Conservation (phyloP, 2,113 vertebrate species). For the Pholis gunnellus region DNA sequence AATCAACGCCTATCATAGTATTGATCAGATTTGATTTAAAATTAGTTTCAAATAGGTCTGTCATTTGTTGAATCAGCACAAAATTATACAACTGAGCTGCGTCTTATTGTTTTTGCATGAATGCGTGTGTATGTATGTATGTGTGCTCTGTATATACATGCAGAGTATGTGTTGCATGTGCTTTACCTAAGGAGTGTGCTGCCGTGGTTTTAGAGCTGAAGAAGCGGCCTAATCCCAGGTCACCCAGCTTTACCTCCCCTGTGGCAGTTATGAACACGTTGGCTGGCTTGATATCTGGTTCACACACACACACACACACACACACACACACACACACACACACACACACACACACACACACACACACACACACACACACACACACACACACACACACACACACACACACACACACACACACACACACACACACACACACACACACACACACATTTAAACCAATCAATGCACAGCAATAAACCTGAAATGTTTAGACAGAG, state of each 20-base stretch:
- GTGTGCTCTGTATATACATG: background rate
- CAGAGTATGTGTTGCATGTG: background rate
- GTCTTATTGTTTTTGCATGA: background rate
- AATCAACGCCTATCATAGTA: background rate
- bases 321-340: background rate
- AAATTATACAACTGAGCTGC: background rate
- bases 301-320: conserved; percentile 24
- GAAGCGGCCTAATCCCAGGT: conserved; percentile 94
- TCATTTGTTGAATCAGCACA: background rate
- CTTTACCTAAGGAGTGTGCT: conserved; percentile 94
- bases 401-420: conserved; percentile 13
- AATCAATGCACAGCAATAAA: too few species aligned
- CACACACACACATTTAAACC: too few species aligned
- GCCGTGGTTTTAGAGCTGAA: conserved; percentile 97
- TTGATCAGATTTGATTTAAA: background rate
- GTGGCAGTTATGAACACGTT: conserved; percentile 98
- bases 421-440: conserved; percentile 4
- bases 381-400: too few species aligned
- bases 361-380: too few species aligned
- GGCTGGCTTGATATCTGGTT: conserved; percentile 93
- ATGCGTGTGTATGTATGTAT: background rate
- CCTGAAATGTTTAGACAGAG: background rate
- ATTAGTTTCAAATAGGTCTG: background rate
- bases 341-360: too few species aligned
- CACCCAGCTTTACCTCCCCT: conserved; percentile 95